Percentiles rank a stretch among this genome's conserved stretches.
Conservation (phyloP, 1,140 invertebrate species). For the Probaryconus sp. region DNA sequence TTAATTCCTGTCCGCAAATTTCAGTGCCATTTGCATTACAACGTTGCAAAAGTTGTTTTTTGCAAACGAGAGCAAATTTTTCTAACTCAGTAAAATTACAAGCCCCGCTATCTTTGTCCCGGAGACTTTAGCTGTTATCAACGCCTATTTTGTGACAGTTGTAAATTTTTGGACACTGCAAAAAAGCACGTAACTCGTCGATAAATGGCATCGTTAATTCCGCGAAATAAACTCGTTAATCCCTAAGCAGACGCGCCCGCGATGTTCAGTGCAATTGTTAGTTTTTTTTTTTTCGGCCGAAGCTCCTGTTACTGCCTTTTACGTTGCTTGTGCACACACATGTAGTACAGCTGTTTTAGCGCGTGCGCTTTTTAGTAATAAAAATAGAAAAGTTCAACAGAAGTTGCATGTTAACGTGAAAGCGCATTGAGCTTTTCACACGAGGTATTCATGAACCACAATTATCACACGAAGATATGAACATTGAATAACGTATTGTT, state of each 20-base stretch:
- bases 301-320: too few relatives aligned
- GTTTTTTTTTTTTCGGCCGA: too few relatives aligned
- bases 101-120: not conserved
- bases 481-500: constrained; percentile 54
- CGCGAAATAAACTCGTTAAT: constrained; percentile 57
- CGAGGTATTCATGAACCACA: constrained; percentile 43
- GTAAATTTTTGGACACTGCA: constrained; percentile 3
- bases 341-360: constrained; percentile 47
- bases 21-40: too few relatives aligned
- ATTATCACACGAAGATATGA: constrained; percentile 38
- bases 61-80: not conserved
- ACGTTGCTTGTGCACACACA: constrained; percentile 17
- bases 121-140: too few relatives aligned
- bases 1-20: too few relatives aligned
- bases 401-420: constrained; percentile 49
- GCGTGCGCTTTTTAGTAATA: constrained; percentile 34
- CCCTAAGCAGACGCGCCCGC: constrained; percentile 41
- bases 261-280: constrained; percentile 35
- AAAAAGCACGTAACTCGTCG: constrained; percentile 19
- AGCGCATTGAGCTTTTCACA: constrained; percentile 43
- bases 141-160: not conserved
- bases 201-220: constrained; percentile 47
- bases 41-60: too few relatives aligned
- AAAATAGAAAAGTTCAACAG: constrained; percentile 44
- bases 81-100: constrained; percentile 1